Conservation (phyloP, 1,140 invertebrate genomes). For the Anastatus disparis region DNA sequence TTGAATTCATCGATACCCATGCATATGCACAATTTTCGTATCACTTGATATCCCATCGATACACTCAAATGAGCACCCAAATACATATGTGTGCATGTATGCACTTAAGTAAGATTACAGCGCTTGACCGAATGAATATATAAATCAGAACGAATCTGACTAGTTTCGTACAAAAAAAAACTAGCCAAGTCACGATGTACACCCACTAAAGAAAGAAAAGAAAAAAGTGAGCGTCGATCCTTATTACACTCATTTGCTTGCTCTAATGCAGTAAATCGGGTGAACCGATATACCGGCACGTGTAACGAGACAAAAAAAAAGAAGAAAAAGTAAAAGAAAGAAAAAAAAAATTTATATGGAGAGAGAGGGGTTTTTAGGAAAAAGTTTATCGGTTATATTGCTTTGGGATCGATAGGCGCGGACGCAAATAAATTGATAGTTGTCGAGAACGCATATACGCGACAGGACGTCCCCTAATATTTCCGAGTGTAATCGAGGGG, state of each 20-base stretch:
- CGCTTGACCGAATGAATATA: not conserved
- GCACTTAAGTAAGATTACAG: not conserved
- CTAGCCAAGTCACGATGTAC: conserved; percentile 18
- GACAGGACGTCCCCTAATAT: conserved; percentile 68
- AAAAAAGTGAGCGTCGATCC: not conserved
- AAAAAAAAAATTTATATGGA: conserved; percentile 38
- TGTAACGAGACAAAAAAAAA: not conserved
- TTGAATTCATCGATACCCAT: too few relatives aligned
- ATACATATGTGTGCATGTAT: not conserved
- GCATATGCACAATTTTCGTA: not conserved
- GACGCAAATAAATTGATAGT: conserved; percentile 67
- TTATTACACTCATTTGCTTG: conserved; percentile 23
- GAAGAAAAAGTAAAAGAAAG: not conserved
- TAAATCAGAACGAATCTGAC: not conserved
- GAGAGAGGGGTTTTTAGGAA: too few relatives aligned
- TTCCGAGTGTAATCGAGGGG: conserved; percentile 69
- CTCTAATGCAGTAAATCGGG: conserved; percentile 28
- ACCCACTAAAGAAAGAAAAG: not conserved
- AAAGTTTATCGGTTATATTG: too few relatives aligned
- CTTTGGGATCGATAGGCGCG: conserved; percentile 54
- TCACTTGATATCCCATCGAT: conserved; percentile 7
- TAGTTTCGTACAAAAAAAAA: too few relatives aligned
- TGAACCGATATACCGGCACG: conserved; percentile 16
- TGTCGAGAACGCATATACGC: conserved; percentile 51
- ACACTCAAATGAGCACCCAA: conserved; percentile 3